Evolutionary conservation across 2,113 vertebrate species (phyloP).

Genomic region (Podarcis raffonei): DNA sequence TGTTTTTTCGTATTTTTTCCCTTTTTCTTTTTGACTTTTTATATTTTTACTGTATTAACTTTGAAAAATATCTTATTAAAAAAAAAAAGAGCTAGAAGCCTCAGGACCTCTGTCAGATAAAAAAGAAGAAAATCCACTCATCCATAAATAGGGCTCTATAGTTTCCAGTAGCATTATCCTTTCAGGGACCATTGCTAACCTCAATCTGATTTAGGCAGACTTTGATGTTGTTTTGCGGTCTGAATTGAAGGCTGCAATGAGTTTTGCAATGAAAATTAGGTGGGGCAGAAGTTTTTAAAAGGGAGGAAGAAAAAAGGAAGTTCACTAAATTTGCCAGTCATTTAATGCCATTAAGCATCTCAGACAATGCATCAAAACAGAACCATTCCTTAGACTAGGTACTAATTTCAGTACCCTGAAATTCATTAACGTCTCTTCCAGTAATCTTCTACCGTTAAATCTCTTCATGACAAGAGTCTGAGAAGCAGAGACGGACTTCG

Average conservation of each 20-base stretch:
- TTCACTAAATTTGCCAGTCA: neutral
- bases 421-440: neutral
- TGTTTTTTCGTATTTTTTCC: no score
- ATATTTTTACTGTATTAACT: no score
- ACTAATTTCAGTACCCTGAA: conserved; percentile 3
- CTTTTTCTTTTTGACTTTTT: no score
- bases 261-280: no score
- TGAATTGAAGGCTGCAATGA: no score
- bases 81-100: neutral
- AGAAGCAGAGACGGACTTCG: neutral
- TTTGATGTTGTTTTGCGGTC: neutral
- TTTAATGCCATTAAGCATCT: conserved; percentile 16
- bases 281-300: no score
- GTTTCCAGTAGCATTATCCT: neutral
- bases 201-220: neutral
- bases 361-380: neutral
- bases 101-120: neutral
- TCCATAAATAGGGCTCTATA: neutral
- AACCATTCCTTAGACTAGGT: neutral
- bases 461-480: neutral
- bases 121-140: neutral
- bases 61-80: no score
- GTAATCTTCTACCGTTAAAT: neutral
- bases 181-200: neutral
- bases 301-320: neutral